Evolutionary conservation across 2,113 vertebrate genomes (phyloP).

Genomic region (Hippopotamus amphibius): DNA sequence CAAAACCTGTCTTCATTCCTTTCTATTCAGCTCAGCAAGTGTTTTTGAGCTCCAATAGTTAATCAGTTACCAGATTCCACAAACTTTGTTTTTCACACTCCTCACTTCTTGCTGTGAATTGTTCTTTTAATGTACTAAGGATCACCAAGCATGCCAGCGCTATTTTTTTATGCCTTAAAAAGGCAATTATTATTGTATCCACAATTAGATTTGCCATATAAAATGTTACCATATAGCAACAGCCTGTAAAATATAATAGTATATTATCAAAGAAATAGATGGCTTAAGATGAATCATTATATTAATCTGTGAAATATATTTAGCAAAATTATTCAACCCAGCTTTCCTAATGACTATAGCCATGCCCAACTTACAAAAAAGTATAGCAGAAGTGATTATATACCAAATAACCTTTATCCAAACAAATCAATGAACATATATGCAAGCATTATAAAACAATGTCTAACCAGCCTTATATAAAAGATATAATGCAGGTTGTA

Average conservation of each 20-base stretch:
- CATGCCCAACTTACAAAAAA: slow-evolving; percentile 53
- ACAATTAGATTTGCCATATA: slow-evolving; percentile 59
- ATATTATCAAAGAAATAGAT: slow-evolving; percentile 68
- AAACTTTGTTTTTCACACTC: slow-evolving; percentile 86
- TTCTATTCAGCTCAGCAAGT: slow-evolving; percentile 89
- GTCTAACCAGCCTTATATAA: slow-evolving; percentile 42
- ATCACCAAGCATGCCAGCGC: slow-evolving; percentile 56
- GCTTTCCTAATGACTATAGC: slow-evolving; percentile 62
- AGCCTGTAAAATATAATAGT: slow-evolving; percentile 70
- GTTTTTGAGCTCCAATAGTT: slow-evolving; percentile 86
- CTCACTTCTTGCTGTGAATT: slow-evolving; percentile 84
- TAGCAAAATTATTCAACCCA: slow-evolving; percentile 61
- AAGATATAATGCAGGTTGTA: slow-evolving; percentile 36
- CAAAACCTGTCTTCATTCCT: slow-evolving; percentile 93
- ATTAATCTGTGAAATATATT: slow-evolving; percentile 64
- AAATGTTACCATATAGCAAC: slow-evolving; percentile 61
- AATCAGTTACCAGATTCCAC: slow-evolving; percentile 91
- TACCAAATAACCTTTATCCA: slow-evolving; percentile 56
- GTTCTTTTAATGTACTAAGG: slow-evolving; percentile 79
- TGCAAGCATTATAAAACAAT: slow-evolving; percentile 53
- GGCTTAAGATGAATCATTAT: slow-evolving; percentile 69
- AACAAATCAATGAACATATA: slow-evolving; percentile 59
- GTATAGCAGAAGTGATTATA: slow-evolving; percentile 4
- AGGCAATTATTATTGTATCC: slow-evolving; percentile 66
- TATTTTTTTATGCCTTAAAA: slow-evolving; percentile 59